phyloP scores from a whole-genome alignment of 2,113 vertebrate genomes.

The Cisticola juncidis region DNA sequence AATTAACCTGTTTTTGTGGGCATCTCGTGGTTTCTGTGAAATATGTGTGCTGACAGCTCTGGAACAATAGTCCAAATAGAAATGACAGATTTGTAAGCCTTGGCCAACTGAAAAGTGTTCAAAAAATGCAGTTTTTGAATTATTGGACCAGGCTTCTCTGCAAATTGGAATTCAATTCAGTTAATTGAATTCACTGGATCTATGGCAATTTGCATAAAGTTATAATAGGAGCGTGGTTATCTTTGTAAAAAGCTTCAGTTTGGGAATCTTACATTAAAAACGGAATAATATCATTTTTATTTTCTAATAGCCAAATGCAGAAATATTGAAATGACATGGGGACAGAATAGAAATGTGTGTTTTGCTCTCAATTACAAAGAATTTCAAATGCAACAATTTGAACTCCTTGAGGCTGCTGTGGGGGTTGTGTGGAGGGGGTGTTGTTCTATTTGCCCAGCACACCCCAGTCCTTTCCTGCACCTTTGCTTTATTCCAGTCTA shows the following conservation, averaged over 20 bases:
- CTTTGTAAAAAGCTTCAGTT: background rate
- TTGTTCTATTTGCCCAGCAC: fast-evolving
- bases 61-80: conserved; percentile 22
- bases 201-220: conserved; percentile 43
- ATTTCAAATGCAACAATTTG: fast-evolving
- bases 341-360: background rate
- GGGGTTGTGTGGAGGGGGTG: background rate
- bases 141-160: background rate
- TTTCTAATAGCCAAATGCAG: background rate
- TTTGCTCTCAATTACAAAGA: background rate
- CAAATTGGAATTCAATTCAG: conserved; percentile 40
- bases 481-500: background rate
- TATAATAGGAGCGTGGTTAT: background rate
- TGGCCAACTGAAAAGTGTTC: background rate
- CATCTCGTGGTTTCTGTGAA: background rate
- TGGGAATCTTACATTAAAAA: background rate
- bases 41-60: background rate
- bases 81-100: conserved; percentile 14
- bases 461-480: background rate
- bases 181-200: conserved; percentile 55
- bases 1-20: conserved; percentile 63
- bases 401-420: fast-evolving
- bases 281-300: background rate
- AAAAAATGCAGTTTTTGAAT: conserved; percentile 25
- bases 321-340: background rate